phyloP scores from a whole-genome alignment of 2,797 vertebrate species.

The Rhabdophis nuchalis region DNA sequence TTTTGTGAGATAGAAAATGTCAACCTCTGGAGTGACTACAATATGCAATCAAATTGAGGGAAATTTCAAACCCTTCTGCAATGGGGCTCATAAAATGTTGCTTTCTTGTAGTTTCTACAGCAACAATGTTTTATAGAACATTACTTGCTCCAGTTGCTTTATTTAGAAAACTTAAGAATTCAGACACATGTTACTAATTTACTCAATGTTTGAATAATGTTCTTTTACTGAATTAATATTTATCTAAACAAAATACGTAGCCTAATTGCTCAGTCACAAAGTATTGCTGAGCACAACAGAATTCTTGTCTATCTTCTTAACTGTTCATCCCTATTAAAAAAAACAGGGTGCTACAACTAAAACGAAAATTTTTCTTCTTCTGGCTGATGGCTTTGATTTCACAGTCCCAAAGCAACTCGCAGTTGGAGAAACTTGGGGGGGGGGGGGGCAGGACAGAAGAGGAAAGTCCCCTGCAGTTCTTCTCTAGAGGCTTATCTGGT shows the following conservation, averaged over 20 bases:
- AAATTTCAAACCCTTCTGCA: background rate
- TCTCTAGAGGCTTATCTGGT: background rate
- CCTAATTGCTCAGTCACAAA: background rate
- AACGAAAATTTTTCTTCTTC: background rate
- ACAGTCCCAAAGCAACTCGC: background rate
- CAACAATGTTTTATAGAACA: background rate
- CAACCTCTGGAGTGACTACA: background rate
- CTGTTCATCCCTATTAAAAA: background rate
- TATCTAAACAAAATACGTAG: background rate
- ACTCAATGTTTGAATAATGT: background rate
- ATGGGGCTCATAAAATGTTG: background rate
- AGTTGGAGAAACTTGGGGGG: background rate
- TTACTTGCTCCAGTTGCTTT: background rate
- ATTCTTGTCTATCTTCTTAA: background rate
- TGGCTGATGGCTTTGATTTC: background rate
- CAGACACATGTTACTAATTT: background rate
- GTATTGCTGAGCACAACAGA: background rate
- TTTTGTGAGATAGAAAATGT: background rate
- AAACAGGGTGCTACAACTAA: background rate
- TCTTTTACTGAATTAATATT: background rate
- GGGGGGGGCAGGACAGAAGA: background rate
- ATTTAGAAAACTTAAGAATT: background rate
- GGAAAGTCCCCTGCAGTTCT: background rate
- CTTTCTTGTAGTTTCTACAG: background rate
- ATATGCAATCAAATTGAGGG: background rate